Conservation (phyloP, 2,888 invertebrate genomes). For the Nectonema munidae region DNA sequence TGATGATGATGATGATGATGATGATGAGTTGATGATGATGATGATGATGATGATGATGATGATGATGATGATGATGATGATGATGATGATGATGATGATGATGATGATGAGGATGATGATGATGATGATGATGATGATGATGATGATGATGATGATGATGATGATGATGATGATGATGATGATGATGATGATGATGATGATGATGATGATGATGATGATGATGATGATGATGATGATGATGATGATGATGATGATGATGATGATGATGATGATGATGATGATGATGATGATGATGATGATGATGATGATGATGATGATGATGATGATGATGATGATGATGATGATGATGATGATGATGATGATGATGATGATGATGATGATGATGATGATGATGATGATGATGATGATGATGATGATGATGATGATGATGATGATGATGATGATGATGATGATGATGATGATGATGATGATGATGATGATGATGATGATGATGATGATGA, state of each 20-base stretch:
- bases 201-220: constrained; percentile 7
- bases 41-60: neutral
- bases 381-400: constrained; percentile 1
- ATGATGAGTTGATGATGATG: too few species aligned
- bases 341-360: constrained; percentile 8
- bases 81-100: constrained; percentile 10
- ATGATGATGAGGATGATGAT: too few species aligned
- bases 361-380: neutral
- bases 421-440: constrained; percentile 2
- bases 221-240: neutral
- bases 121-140: constrained; percentile 12
- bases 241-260: constrained; percentile 8
- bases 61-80: neutral
- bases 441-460: constrained; percentile 8
- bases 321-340: constrained; percentile 7
- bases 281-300: neutral
- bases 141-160: constrained; percentile 1
- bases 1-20: too few species aligned
- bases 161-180: constrained; percentile 6
- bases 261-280: constrained; percentile 1
- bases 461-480: constrained; percentile 6
- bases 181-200: constrained; percentile 6
- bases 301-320: constrained; percentile 1
- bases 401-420: constrained; percentile 11
- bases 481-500: constrained; percentile 1